Evolutionary conservation across 2,113 vertebrate species (phyloP).

Genomic region (Cyrtonyx montezumae): DNA sequence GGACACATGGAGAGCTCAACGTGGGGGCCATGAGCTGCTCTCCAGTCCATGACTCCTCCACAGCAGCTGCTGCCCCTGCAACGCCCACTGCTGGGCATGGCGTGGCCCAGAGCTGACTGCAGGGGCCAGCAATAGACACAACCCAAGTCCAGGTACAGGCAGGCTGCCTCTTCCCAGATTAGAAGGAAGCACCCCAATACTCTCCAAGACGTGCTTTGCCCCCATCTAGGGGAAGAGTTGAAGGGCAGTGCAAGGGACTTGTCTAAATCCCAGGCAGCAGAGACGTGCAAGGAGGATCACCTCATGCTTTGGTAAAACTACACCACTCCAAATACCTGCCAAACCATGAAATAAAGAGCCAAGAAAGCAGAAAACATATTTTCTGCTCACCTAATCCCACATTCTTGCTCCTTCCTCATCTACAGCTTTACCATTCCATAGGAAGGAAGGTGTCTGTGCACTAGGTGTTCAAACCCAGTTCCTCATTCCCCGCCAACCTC

Average conservation of each 20-base stretch:
- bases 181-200: neutral
- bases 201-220: neutral
- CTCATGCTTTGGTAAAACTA: neutral
- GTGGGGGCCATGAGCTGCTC: neutral
- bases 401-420: neutral
- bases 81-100: accelerated
- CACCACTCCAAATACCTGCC: neutral
- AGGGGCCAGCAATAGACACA: neutral
- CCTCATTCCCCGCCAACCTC: neutral
- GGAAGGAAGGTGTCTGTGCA: neutral
- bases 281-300: neutral
- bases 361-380: neutral
- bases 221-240: neutral
- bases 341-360: neutral
- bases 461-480: neutral
- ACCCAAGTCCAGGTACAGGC: neutral
- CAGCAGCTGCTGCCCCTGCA: neutral
- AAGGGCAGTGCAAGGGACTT: neutral
- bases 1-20: neutral
- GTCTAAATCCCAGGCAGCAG: neutral
- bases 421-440: neutral
- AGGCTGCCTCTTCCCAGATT: neutral
- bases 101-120: neutral
- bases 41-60: neutral
- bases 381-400: neutral